A percentile compares a stretch with the other conserved stretches of the same genome.
Evolutionary conservation across 2,888 invertebrate genomes (phyloP).

Genomic region (Melolontha melolontha): DNA sequence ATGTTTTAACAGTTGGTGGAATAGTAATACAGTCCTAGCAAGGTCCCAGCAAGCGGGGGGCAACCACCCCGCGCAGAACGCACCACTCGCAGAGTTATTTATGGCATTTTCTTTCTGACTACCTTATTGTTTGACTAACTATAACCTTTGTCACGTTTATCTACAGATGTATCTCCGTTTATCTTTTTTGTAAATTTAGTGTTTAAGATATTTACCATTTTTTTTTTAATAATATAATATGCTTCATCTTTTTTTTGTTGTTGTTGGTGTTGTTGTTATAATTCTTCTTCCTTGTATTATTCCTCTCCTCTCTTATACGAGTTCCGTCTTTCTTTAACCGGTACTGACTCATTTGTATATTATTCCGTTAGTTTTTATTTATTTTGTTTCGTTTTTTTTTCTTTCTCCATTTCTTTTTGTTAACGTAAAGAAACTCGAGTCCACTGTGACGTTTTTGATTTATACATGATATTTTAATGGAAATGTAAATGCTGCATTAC

Average conservation of each 20-base stretch:
- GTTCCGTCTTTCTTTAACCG: constrained; percentile 19
- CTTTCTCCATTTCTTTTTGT: constrained; percentile 14
- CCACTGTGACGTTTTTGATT: constrained; percentile 46
- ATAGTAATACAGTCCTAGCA: constrained; percentile 54
- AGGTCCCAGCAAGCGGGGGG: constrained; percentile 55
- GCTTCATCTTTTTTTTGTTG: constrained; percentile 7
- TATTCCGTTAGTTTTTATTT: constrained; percentile 35
- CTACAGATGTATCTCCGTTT: constrained; percentile 64
- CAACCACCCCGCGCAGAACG: constrained; percentile 54
- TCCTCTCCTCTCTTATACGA: not conserved
- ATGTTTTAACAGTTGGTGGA: constrained; percentile 52
- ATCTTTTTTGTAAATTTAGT: constrained; percentile 65
- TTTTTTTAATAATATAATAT: constrained; percentile 47
- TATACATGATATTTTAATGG: constrained; percentile 49
- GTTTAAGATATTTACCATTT: constrained; percentile 63
- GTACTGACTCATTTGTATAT: constrained; percentile 25
- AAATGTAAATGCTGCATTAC: constrained; percentile 50
- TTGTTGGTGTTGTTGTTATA: constrained; percentile 28
- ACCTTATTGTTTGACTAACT: constrained; percentile 66
- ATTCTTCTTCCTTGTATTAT: constrained; percentile 21
- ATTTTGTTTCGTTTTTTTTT: constrained; percentile 23
- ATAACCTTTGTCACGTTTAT: constrained; percentile 66
- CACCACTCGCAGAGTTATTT: constrained; percentile 64
- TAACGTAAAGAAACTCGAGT: constrained; percentile 43
- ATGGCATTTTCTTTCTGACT: constrained; percentile 63